phyloP scores from a whole-genome alignment of 2,888 invertebrate genomes.

The Cremastinae sp. region DNA sequence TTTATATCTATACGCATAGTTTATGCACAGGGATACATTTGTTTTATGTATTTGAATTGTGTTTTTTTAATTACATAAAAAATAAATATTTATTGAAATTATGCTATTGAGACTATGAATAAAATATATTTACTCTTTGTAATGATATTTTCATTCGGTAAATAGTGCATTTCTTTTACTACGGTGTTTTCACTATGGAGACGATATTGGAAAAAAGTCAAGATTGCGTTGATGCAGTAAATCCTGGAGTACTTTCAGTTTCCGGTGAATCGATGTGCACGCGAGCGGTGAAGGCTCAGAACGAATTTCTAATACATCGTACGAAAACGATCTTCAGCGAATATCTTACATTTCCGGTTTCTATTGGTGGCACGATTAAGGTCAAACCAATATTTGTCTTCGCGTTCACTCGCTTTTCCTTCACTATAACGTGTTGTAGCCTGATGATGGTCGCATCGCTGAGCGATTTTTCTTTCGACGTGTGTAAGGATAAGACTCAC shows the following conservation, averaged over 20 bases:
- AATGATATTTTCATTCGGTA: no score
- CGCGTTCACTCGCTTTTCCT: slow-evolving; percentile 51
- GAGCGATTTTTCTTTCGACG: slow-evolving; percentile 15
- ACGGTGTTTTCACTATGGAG: no score
- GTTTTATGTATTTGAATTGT: no score
- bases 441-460: slow-evolving; percentile 25
- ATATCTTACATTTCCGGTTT: slow-evolving; percentile 50
- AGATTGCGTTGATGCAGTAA: no score
- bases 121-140: no score
- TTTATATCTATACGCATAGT: no score
- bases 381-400: slow-evolving; percentile 71
- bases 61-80: no score
- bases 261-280: not conserved
- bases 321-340: not conserved
- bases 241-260: not conserved
- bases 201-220: no score
- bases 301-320: not conserved
- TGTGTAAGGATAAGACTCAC: not conserved
- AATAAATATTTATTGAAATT: no score
- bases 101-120: no score
- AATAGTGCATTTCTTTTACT: no score
- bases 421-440: slow-evolving; percentile 35
- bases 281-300: not conserved
- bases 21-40: no score
- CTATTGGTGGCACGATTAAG: slow-evolving; percentile 65